Base-by-base conservation (phyloP, 35 echinoderm and acorn worm genomes). In the Diadema setosum region DNA sequence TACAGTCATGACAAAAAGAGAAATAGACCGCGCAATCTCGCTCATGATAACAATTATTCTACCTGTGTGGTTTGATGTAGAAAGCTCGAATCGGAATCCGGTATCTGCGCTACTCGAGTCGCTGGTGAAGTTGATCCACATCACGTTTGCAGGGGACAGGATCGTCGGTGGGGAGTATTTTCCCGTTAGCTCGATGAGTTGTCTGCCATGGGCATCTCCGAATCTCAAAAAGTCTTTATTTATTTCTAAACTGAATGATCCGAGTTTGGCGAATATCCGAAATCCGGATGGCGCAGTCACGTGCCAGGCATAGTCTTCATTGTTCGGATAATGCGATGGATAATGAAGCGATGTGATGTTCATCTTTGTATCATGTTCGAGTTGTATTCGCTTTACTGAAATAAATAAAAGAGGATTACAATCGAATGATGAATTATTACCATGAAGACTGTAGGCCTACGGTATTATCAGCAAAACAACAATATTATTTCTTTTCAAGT, bases 81-180 rank as follows among this genome's bases (percentile, higher is more conserved):
- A 78, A 39, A 78, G 5, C 44, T 78, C 73, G 44, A 78, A 78
- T 41, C 37, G 73, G 8, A 78, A 78, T 18, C 73, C 73, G 35
- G 36, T 44, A 78, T 78, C 73, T 41, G 35, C 16, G 24, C 73
- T 78, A 78, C 73, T 78, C 8, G 33, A 33, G 25, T 78, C 73
- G 44, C 73, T 78, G 24, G 73, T 42, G 73, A 78, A 78, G 40
- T 42, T 25, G 35, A 78, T 78, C 73, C 33, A 78, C 73, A 78
- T 78, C 16, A 78, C 73, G n/a, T 78, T 78, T 25, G 36, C 40
- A n/a, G 73, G 73, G 44, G 73, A 78, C 3, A 78, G n/a, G 40
- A 78, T 78, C 39, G 73, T 4, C 14, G 73, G 73, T 9, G 73
- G 73, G 5, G 73, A 78, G 44, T 39, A 78, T 41, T 17, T 39